A percentile compares a stretch with the other conserved stretches of the same genome.
Conservation (phyloP, 2,888 invertebrate species). For the Oscheius sp. region DNA sequence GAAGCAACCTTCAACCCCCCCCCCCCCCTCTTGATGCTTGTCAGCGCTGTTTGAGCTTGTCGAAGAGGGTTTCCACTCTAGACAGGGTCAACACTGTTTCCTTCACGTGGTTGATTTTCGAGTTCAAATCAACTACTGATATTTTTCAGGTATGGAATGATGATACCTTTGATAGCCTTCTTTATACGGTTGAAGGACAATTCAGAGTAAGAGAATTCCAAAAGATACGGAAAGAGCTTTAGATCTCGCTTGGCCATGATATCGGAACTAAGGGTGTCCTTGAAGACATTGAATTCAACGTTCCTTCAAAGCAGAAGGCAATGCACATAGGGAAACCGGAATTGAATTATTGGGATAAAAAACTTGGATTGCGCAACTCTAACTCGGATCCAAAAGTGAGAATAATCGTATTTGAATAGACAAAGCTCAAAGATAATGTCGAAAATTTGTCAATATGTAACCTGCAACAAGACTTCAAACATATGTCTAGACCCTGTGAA, state of each 20-base stretch:
- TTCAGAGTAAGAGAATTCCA: conserved; percentile 6
- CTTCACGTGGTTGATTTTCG: conserved; percentile 14
- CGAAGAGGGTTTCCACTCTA: conserved; percentile 23
- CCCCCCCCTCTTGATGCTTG: conserved; percentile 11
- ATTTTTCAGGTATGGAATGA: conserved; percentile 4
- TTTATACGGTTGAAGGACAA: conserved; percentile 17
- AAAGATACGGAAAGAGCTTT: background rate
- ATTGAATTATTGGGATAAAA: background rate
- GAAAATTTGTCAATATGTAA: conserved; percentile 39
- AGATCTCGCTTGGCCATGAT: conserved; percentile 10
- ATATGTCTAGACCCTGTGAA: conserved; percentile 36
- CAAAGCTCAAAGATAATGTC: conserved; percentile 35
- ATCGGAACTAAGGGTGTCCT: conserved; percentile 5
- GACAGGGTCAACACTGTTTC: conserved; percentile 17
- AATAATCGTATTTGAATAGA: background rate
- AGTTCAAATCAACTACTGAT: background rate
- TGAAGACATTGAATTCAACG: conserved; percentile 4
- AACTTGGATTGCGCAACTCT: conserved; percentile 2
- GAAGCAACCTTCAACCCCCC: conserved; percentile 16
- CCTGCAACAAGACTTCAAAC: conserved; percentile 23
- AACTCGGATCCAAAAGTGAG: conserved; percentile 1
- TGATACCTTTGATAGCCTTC: background rate
- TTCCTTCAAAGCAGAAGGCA: conserved; percentile 2
- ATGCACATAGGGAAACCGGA: background rate
- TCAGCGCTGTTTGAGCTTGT: conserved; percentile 29